Base-by-base conservation (phyloP, 2,113 vertebrate species). In the Vireo altiloquus region DNA sequence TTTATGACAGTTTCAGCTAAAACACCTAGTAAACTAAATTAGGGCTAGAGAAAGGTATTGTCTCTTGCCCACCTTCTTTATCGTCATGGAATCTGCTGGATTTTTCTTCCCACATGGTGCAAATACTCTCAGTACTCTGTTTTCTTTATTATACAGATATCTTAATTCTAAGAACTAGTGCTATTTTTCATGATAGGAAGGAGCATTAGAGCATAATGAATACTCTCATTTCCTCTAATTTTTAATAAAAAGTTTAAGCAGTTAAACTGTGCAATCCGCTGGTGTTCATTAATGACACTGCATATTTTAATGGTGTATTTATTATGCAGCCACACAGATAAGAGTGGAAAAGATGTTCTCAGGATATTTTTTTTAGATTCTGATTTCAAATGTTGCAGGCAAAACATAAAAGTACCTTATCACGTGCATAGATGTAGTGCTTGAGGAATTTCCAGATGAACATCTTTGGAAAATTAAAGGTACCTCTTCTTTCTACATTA, bases 221-320 rank as follows among this genome's bases (percentile, higher is more conserved):
- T 91, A 81, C 92, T 79, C 53, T 95, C 46, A 95, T 97, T 96
- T 97, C 54, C 76, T 86, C 31, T 33, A 91, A 84, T 95, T 97
- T 96, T 94, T 91, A 96, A 96, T 95, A 94, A 91, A 96, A 97
- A 87, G 85, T 97, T 97, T 95, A 92, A 96, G 92, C 66, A 75
- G 92, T 96, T 97, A 96, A 96, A 92, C 63, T 94, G 78, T 92
- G 85, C 89, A 97, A 95, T 87, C 74, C 57, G 49, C 33, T 96
- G 75, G 22, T 91, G 65, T 94, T 97, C 89, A 95, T 96, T 97
- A 96, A 89, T 95, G 93, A 91, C 60, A 87, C 35, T 56, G 46
- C 22, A 91, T 89, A 87, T 94, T 95, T 96, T 90, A 82, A 77
- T 74, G 78, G n/a, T 94, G 74, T 97, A 96, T 96, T 97, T 95